Conservation (phyloP, 2,113 vertebrate species). For the Micronycteris hirsuta region DNA sequence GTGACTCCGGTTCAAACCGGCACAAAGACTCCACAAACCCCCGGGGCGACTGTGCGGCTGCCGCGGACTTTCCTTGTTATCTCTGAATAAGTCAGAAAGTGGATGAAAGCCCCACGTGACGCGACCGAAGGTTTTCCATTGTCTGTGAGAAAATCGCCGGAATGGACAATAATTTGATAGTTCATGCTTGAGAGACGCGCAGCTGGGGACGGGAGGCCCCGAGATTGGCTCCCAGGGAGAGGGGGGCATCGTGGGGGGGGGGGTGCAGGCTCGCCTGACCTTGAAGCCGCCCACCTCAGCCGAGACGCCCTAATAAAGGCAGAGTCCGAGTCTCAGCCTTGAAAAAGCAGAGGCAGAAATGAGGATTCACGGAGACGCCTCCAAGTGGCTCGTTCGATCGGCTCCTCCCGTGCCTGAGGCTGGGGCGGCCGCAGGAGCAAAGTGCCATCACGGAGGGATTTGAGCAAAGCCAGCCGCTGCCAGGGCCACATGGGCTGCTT, state of each 20-base stretch:
- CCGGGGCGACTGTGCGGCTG: not conserved
- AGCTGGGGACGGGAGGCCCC: constrained; percentile 36
- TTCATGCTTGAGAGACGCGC: constrained; percentile 79
- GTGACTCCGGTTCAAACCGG: constrained; percentile 71
- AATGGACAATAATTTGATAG: constrained; percentile 77
- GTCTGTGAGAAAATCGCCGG: constrained; percentile 71
- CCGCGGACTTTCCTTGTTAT: constrained; percentile 63
- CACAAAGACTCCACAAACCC: too few relatives aligned
- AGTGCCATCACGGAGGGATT: rapidly evolving
- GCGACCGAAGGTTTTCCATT: constrained; percentile 44
- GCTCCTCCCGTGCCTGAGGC: not conserved
- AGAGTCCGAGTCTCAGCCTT: not conserved
- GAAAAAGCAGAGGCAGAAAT: not conserved
- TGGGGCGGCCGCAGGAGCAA: rapidly evolving
- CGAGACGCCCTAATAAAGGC: not conserved
- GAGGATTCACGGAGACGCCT: rapidly evolving
- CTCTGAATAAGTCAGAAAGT: constrained; percentile 67
- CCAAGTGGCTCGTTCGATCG: not conserved
- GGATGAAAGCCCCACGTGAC: constrained; percentile 40
- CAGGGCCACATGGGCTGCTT: rapidly evolving
- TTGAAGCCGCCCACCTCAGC: constrained; percentile 62
- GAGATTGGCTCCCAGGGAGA: constrained; percentile 62
- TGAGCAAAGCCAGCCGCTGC: rapidly evolving
- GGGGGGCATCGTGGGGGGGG: not conserved
- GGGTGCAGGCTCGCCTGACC: constrained; percentile 66